phyloP scores from a whole-genome alignment of 2,888 invertebrate genomes.

The Automeris io region DNA sequence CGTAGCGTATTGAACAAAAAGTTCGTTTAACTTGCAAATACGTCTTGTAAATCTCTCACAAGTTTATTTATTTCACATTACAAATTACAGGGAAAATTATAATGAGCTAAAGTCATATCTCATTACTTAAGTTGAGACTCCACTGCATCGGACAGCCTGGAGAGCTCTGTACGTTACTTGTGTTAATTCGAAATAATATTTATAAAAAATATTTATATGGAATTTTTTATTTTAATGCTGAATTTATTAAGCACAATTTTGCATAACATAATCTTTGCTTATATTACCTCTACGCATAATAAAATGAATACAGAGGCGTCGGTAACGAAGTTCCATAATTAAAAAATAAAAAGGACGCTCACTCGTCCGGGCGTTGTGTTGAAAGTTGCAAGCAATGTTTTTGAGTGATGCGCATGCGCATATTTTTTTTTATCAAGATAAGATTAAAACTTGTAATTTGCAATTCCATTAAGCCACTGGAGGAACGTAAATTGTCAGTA shows the following conservation, averaged over 20 bases:
- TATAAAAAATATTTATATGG: slow-evolving; percentile 3
- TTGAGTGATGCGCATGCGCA: slow-evolving; percentile 34
- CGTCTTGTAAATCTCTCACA: slow-evolving; percentile 51
- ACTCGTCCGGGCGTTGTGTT: slow-evolving; percentile 42
- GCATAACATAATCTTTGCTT: background rate
- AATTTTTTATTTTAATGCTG: slow-evolving; percentile 5
- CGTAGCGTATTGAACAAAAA: slow-evolving; percentile 16
- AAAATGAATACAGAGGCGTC: slow-evolving; percentile 12
- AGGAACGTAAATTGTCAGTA: no score
- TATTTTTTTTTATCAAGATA: slow-evolving; percentile 17
- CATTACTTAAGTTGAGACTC: slow-evolving; percentile 66
- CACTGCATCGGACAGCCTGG: slow-evolving; percentile 47
- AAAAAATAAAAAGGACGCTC: slow-evolving; percentile 43
- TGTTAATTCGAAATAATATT: slow-evolving; percentile 3
- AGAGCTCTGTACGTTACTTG: slow-evolving; percentile 10
- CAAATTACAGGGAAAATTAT: slow-evolving; percentile 62
- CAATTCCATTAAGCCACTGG: no score
- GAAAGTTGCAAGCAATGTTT: slow-evolving; percentile 42
- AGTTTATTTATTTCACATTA: slow-evolving; percentile 49
- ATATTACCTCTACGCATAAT: slow-evolving; percentile 6
- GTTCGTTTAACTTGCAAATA: slow-evolving; percentile 33
- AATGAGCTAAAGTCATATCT: slow-evolving; percentile 69
- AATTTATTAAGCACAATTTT: slow-evolving; percentile 2
- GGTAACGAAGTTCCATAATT: slow-evolving; percentile 16
- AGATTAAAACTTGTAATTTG: background rate